Base-by-base conservation (phyloP, 2,113 vertebrate species). In the Poeciliopsis turrubarensis region DNA sequence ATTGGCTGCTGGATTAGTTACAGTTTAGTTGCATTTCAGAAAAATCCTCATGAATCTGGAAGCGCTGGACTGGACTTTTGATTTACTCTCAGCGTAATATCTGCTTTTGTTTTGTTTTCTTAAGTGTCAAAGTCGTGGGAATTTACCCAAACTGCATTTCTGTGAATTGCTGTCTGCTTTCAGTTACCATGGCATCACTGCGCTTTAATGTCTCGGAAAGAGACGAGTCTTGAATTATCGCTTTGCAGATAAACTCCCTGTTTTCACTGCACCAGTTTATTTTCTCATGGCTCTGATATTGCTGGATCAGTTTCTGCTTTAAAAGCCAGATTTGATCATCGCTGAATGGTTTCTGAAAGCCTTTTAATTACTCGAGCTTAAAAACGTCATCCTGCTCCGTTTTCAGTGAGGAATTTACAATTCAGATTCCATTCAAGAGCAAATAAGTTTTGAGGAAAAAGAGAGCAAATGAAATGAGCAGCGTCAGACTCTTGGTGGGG, bases 401-500 rank as follows among this genome's bases (percentile, higher is more conserved):
- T 73, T 84, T 86, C 30, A 86, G 83, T 78, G 72, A 73, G 83
- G 31, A 80, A 91, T 86, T 76, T 51, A 79, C 65, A 82, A 89
- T 66, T 57, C 57, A 65, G 71, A 80, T 69, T 75, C 54, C 81
- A 37, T 54, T 51, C 66, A 79, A 67, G 71, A 22, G 66, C 70
- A 79, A 79, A 66, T 79, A 25, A 81, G 67, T 65, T 63, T 29
- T 29, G 27, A 22, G 27, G 1, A 6, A 10, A 30, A 15, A 0
- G 72, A 60, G 69, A 34, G 65, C 37, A 77, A 79, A 86, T 66
- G 51, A 81, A 77, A 72, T 37, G 68, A 80, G 51, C 64, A 62
- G 25, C 75, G 47, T 78, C 62, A 80, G 71, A 66, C 71, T 60
- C 25, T n/a, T 57, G 0, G 9, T 57, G 51, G n/a, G 2, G 6